These are phyloP conservation scores for Heterohyrax brucei DNA, from an alignment of 2,797 vertebrate genomes.

Conservation along the genomic window DNA sequence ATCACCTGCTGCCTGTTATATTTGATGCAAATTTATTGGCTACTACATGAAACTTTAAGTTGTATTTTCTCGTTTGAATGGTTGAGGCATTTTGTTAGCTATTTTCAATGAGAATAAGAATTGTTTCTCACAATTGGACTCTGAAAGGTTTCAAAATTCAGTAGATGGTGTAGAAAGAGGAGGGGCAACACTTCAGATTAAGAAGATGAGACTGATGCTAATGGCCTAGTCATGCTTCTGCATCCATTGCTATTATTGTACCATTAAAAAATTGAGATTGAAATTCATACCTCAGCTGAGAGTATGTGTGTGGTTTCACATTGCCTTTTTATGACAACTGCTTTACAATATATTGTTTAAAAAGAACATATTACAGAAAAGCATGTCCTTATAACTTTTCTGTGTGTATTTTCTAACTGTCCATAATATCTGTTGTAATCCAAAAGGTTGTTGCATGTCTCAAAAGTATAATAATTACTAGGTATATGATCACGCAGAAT, in stretches of 20 bases:
- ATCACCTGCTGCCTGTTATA: not conserved
- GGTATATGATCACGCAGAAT: not conserved
- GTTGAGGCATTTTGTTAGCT: not conserved
- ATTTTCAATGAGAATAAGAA: not conserved
- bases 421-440: not conserved
- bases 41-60: not conserved
- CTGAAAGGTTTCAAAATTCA: not conserved
- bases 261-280: not conserved
- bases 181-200: not conserved
- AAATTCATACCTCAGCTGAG: not conserved
- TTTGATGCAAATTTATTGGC: not conserved
- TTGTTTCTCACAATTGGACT: not conserved
- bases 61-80: not conserved
- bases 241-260: not conserved
- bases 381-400: not conserved
- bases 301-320: not conserved
- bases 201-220: not conserved
- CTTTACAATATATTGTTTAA: constrained; percentile 16
- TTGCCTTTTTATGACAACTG: not conserved
- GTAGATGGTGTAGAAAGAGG: not conserved
- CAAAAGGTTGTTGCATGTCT: not conserved
- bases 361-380: not conserved
- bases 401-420: not conserved
- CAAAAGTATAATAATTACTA: not conserved
- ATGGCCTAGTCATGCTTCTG: not conserved